A percentile compares a stretch with the other conserved stretches of the same genome.
phyloP scores from a whole-genome alignment of 1,140 invertebrate species.

The Globodera ellingtonae region DNA sequence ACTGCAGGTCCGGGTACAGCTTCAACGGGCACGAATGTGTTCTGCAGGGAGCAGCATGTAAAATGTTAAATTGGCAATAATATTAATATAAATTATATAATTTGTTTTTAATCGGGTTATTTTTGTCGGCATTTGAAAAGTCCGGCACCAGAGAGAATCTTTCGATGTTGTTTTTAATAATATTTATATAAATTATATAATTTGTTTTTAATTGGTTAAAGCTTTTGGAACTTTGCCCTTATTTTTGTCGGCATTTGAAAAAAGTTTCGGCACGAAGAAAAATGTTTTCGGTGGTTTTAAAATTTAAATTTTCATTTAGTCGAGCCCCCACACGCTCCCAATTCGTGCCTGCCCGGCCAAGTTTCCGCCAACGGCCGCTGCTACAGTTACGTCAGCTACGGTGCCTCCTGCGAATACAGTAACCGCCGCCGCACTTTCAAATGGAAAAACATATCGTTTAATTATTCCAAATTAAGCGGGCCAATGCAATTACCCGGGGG shows the following conservation, averaged over 20 bases:
- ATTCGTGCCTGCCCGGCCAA: slow-evolving; percentile 31
- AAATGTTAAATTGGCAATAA: slow-evolving; percentile 18
- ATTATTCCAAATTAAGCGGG: slow-evolving; percentile 2
- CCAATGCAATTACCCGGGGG: slow-evolving; percentile 47
- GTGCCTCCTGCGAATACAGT: slow-evolving; percentile 46
- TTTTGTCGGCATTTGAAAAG: background rate
- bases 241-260: too few relatives aligned
- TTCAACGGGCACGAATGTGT: slow-evolving; percentile 36
- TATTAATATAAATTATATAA: background rate
- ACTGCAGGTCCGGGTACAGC: slow-evolving; percentile 35
- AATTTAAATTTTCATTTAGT: background rate
- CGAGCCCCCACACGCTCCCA: slow-evolving; percentile 12
- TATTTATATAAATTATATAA: too few relatives aligned
- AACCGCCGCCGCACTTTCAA: background rate
- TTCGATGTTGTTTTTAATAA: background rate
- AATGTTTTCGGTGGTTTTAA: too few relatives aligned
- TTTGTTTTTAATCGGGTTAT: background rate
- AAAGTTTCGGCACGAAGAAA: too few relatives aligned
- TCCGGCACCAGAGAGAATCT: too few relatives aligned
- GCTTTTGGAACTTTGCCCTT: too few relatives aligned
- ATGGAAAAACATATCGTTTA: background rate
- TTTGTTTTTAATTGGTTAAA: too few relatives aligned
- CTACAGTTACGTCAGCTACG: slow-evolving; percentile 39
- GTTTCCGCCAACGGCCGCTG: slow-evolving; percentile 35
- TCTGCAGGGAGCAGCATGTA: slow-evolving; percentile 17